Evolutionary conservation across 2,888 invertebrate genomes (phyloP), one percentile per base, ranked within the genome.

Genomic region (Melinaea menophilus): DNA sequence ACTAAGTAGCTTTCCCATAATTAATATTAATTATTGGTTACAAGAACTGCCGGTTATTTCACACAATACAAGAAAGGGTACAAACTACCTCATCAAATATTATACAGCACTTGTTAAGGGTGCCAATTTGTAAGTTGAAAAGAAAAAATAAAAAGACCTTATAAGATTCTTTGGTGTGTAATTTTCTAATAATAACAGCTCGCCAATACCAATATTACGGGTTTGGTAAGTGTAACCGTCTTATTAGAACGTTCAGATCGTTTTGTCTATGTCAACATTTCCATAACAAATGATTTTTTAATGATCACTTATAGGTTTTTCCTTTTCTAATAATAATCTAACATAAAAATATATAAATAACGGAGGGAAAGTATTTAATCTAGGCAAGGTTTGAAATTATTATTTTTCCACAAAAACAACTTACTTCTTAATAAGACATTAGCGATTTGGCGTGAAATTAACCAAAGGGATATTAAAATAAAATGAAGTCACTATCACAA

Each of bases 231-330:
- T 63, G 65, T 70, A 33, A 67, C 57, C 55, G 57, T 48, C 65
- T 64, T 62, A 70, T 71, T 71, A 70, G 61, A 61, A 57, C 61
- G 11, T 60, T 56, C 22, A 64, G 71, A 71, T 71, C 68, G 60
- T 51, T 58, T 47, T 64, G 68, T 69, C 68, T 69, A 63, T 71
- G 72, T 75, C 75, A 74, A 75, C 74, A 73, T 70, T 73, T 67
- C 59, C 60, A 62, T 67, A 69, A 69, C 60, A 64, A 63, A 56
- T 67, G 55, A 35, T 59, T 67, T 65, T 63, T 47, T 34, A 56
- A 31, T 58, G 7, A 9, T 31, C 31, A 11, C 31, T 31, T 4
- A 31, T 51, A 9, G 5, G 12, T 51, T 51, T 51, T 51, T 7
- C 51, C 51, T 31, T 31, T 31, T 31, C 1, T 22, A 22, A 22